Evolutionary conservation across 2,888 invertebrate genomes (phyloP), one percentile per base, ranked within the genome.

Genomic region (Seira ritae): DNA sequence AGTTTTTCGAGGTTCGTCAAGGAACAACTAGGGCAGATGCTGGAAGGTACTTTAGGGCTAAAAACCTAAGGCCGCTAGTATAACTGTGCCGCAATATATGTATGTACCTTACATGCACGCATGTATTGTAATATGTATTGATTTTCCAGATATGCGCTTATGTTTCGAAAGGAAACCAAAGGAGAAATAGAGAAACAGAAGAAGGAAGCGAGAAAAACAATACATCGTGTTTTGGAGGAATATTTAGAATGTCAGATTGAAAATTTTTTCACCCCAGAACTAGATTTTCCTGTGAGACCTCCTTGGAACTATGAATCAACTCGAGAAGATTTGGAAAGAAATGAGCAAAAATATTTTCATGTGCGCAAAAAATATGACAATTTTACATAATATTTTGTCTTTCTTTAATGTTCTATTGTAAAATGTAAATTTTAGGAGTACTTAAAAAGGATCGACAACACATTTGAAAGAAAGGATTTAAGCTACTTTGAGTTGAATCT

Each of bases 401-500:
- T 71, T 65, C 4, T 69, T 84, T 84, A 37, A 42, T 12, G 6
- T 12, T 42, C 42, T n/a, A n/a, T n/a, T n/a, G n/a, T 42, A 12
- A 42, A 42, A 42, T 85, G 84, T 82, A n/a, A n/a, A 72, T 91
- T 91, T 2, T 90, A 97, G 96, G 94, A 95, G 89, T 98, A 97
- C 90, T 90, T 97, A 15, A 93, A 93, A 80, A 90, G 91, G 0
- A 91, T 97, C 6, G 94, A 95, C 88, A 91, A 92, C 4, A 92
- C 93, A 0, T 93, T 93, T 83, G 91, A 92, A 20, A 92, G 93
- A 90, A 92, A 93, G 81, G 93, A 94, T 2, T 91, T 97, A 85
- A 96, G 97, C 70, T 95, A 96, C 89, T 97, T 97, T 91, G 98
- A 98, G 90, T 91, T 98, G 83, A 98, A 98, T 91, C 91, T 98